phyloP scores from a whole-genome alignment of 2,888 invertebrate species.

The Acrobasis consociella region DNA sequence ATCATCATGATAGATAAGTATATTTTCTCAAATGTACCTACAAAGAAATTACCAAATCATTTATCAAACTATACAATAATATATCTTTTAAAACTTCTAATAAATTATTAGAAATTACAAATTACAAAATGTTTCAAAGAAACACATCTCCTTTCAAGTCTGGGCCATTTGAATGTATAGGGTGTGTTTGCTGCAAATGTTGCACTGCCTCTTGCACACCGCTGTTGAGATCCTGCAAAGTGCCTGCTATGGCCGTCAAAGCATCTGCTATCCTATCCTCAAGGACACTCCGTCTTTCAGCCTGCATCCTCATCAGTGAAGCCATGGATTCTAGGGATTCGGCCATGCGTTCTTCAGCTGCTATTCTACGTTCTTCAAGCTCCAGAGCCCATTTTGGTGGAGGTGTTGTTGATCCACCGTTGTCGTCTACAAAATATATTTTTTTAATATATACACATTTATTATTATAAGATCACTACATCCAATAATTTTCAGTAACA shows the following conservation, averaged over 20 bases:
- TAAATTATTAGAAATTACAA: too few relatives aligned
- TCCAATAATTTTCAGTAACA: too few relatives aligned
- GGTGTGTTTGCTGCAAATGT: slow-evolving; percentile 48
- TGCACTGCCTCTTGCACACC: slow-evolving; percentile 61
- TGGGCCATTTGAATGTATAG: slow-evolving; percentile 45
- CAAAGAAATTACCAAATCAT: too few relatives aligned
- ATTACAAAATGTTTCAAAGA: slow-evolving; percentile 25
- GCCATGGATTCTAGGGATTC: slow-evolving; percentile 64
- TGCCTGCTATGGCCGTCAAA: slow-evolving; percentile 57
- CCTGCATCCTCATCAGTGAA: slow-evolving; percentile 55
- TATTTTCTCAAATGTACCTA: too few relatives aligned
- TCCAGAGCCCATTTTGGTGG: slow-evolving; percentile 71
- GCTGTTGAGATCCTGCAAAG: slow-evolving; percentile 62
- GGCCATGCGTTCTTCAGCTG: slow-evolving; percentile 68
- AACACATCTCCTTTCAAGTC: slow-evolving; percentile 54
- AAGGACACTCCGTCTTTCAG: slow-evolving; percentile 53
- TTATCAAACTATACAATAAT: too few relatives aligned
- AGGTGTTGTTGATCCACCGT: slow-evolving; percentile 44
- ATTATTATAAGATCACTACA: too few relatives aligned
- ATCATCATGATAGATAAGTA: too few relatives aligned
- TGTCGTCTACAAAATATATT: slow-evolving; percentile 48
- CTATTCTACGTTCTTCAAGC: slow-evolving; percentile 64
- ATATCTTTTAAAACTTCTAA: too few relatives aligned
- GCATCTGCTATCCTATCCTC: slow-evolving; percentile 62
- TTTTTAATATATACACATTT: too few relatives aligned